phyloP scores from a whole-genome alignment of 2,113 vertebrate species.

The Prinia subflava region DNA sequence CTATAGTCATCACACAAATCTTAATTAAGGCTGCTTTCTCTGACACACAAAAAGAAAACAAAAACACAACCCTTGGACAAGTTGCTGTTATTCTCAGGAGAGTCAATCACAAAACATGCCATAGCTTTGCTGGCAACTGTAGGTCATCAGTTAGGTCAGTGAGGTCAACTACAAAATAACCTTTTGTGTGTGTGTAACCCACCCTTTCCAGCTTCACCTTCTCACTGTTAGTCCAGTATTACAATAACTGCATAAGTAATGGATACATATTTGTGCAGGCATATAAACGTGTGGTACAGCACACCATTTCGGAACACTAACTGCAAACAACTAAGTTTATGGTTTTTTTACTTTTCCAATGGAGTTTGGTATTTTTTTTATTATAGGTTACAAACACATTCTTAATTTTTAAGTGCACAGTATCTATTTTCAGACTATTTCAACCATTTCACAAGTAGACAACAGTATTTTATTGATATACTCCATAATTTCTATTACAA shows the following conservation, averaged over 20 bases:
- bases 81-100: background rate
- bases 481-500: background rate
- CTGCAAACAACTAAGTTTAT: background rate
- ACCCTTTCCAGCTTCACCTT: background rate
- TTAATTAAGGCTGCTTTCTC: conserved; percentile 36
- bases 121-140: background rate
- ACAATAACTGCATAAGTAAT: background rate
- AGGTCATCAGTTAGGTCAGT: background rate
- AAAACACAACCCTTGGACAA: background rate
- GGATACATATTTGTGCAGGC: background rate
- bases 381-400: background rate
- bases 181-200: background rate
- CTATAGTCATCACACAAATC: conserved; percentile 38
- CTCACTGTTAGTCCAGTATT: background rate
- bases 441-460: background rate
- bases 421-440: background rate
- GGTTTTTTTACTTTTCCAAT: background rate
- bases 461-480: background rate
- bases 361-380: background rate
- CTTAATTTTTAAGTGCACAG: background rate
- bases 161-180: background rate
- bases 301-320: background rate
- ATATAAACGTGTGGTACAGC: background rate
- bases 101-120: background rate
- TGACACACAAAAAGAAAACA: conserved; percentile 22